Conservation (phyloP, 2,797 vertebrate genomes). For the Premnoplex brunnescens region DNA sequence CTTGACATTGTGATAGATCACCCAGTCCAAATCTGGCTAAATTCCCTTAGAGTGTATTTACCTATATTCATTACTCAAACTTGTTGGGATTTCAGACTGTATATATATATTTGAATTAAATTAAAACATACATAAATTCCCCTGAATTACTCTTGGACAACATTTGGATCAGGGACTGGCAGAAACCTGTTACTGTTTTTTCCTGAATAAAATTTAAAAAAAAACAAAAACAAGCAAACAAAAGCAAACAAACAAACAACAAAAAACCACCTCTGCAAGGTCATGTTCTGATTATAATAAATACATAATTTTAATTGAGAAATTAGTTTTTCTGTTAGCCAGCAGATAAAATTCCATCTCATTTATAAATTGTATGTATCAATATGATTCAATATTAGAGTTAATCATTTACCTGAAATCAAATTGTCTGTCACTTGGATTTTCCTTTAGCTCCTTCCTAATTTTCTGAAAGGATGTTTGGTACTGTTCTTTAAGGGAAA, state of each 20-base stretch:
- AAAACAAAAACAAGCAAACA: neutral
- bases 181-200: neutral
- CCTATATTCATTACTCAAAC: neutral
- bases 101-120: neutral
- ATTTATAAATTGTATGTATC: neutral
- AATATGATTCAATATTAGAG: neutral
- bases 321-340: neutral
- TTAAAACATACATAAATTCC: neutral
- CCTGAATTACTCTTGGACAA: neutral
- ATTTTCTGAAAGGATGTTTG: conserved; percentile 78
- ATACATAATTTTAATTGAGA: neutral
- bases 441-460: conserved; percentile 75
- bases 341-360: neutral
- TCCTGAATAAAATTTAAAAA: neutral
- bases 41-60: neutral
- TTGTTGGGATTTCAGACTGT: neutral
- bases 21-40: neutral
- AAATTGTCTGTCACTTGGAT: conserved; percentile 74
- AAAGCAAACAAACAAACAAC: neutral
- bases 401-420: conserved; percentile 79
- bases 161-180: neutral
- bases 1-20: neutral
- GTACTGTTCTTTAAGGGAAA: conserved; percentile 79
- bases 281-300: neutral
- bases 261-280: accelerated